phyloP scores from a whole-genome alignment of 2,113 vertebrate species.

The Cavia aperea region DNA sequence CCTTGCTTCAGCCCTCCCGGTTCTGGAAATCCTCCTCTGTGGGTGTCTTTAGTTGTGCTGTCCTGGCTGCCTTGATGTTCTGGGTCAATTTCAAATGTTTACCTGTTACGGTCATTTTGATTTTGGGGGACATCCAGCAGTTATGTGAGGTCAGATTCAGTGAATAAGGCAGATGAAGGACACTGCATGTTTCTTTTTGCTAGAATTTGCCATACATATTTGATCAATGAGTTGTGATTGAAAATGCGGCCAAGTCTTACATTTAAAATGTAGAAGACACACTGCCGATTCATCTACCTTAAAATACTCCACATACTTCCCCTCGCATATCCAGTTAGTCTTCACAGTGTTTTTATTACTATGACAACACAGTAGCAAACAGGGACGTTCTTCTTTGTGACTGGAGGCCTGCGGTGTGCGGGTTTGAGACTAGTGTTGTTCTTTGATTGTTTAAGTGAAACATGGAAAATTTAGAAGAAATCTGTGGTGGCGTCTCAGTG shows the following conservation, averaged over 20 bases:
- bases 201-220: not conserved
- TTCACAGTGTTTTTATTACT: not conserved
- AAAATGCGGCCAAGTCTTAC: not conserved
- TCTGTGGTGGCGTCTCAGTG: not conserved
- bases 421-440: not conserved
- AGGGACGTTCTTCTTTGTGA: rapidly evolving
- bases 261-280: not conserved
- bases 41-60: not conserved
- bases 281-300: not conserved
- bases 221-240: not conserved
- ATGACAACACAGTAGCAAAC: not conserved
- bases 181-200: not conserved
- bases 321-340: no score
- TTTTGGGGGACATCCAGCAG: not conserved
- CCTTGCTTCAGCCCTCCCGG: not conserved
- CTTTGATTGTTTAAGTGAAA: not conserved
- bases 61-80: not conserved
- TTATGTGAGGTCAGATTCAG: not conserved
- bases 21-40: not conserved
- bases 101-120: not conserved
- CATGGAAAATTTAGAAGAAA: not conserved
- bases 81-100: not conserved
- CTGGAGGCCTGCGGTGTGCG: not conserved
- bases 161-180: not conserved
- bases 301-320: not conserved